Evolutionary conservation across 2,888 invertebrate genomes (phyloP), one percentile per base, ranked within the genome.

Genomic region (Drosophila dives): DNA sequence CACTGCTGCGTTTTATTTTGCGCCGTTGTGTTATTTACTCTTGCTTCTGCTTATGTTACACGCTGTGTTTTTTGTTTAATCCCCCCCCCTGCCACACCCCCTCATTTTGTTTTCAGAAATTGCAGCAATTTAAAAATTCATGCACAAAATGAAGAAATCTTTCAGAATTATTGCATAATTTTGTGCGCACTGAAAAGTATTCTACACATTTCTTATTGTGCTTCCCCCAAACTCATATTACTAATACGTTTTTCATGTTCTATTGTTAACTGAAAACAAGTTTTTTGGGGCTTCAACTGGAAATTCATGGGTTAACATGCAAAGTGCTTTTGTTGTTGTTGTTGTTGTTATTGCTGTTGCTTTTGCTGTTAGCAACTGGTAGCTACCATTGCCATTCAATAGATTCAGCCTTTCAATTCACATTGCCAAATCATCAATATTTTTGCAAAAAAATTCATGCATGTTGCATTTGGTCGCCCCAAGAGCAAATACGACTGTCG

Each of bases 351-450:
- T 68, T 77, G 74, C 45, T 32, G 36, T 34, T 59, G 61, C 11
- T 17, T 17, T 74, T 71, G 72, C 75, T 72, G 36, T n/a, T 63
- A 48, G 54, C 64, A 67, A 36, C 62, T 42, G 40, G 68, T 56
- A 38, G 68, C 69, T 73, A 63, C 58, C 29, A 26, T 26, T 77
- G 77, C 81, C 76, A 80, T 82, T 81, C 80, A 88, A 90, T 80
- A 75, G 81, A 83, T 77, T 72, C 76, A 65, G 69, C 49, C 77
- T 76, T 81, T 83, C 83, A 75, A 80, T 72, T 72, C 75, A 80
- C 83, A 90, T 90, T 87, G 90, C 73, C 82, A 87, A 88, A 87
- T 90, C 86, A 87, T 86, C 90, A 90, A 88, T 86, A 85, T 82
- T 65, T 83, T 75, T 75, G 64, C 70, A 61, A 68, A 77, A 77